Evolutionary conservation across 2,797 vertebrate genomes (phyloP), one percentile per base, ranked within the genome.

Genomic region (Alcedo quadribrachys): DNA sequence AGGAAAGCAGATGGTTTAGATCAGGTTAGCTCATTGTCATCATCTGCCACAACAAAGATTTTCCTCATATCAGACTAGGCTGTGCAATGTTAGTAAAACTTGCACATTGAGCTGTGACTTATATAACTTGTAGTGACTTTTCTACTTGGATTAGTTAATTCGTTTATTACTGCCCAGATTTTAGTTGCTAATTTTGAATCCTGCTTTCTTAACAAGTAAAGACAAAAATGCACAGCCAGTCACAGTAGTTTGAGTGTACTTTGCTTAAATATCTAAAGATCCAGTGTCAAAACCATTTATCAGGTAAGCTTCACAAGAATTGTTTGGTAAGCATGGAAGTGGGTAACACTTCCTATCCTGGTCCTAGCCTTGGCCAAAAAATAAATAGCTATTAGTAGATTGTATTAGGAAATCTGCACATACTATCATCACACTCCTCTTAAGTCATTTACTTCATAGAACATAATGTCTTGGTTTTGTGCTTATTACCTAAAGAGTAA

Each of bases 161-260:
- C 25, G 8, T 58, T 37, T 45, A 53, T 65, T 65, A 37, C 28
- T 82, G 43, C 15, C 35, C 45, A 50, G 37, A 42, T 63, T 69
- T 40, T 37, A 46, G 33, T 37, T 77, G 40, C 53, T 71, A 60
- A 46, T 33, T 65, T 67, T 61, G 42, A 90, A 46, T 90, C 87
- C 61, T 80, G 65, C 60, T 84, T 79, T 35, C 21, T 75, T 79
- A 82, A 81, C 81, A 90, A 76, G 32, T 50, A 35, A 53, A 81
- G 58, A 51, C 58, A 54, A 43, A 92, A 85, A 68, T 2, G 2
- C 1, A 1, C 22, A 32, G 57, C 62, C 53, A 79, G 43, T 82
- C 45, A 53, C 58, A 67, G 45, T 85, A 82, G 50, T 74, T 79
- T 68, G 50, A 68, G 37, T 68, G n/a, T 63, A 25, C 15, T 80